phyloP scores from a whole-genome alignment of 2,888 invertebrate genomes.

The Caenorhabditis macrosperma region DNA sequence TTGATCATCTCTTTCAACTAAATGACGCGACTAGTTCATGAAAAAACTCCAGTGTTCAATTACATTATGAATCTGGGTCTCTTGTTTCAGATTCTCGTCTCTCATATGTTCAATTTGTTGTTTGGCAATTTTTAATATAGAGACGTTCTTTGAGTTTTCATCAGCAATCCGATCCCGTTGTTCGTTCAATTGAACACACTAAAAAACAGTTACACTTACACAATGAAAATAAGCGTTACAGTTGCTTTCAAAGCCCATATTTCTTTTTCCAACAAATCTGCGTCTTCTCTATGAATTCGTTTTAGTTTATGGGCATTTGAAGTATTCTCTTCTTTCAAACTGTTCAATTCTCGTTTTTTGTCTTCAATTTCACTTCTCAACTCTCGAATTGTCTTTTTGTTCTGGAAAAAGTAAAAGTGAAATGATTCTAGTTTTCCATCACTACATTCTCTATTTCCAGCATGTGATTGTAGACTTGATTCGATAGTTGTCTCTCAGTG shows the following conservation, averaged over 20 bases:
- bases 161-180: conserved; percentile 57
- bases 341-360: conserved; percentile 19
- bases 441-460: conserved; percentile 31
- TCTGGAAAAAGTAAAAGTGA: conserved; percentile 12
- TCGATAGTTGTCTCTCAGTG: conserved; percentile 36
- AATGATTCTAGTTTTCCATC: neutral
- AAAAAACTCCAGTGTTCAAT: no score
- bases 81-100: conserved; percentile 36
- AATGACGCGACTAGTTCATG: neutral
- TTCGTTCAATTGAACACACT: conserved; percentile 64
- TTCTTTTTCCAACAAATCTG: conserved; percentile 58
- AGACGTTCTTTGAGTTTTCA: conserved; percentile 48
- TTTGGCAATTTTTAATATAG: conserved; percentile 34
- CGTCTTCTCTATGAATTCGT: conserved; percentile 48
- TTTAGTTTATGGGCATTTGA: conserved; percentile 27
- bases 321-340: conserved; percentile 29
- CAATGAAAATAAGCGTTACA: conserved; percentile 18
- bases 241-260: conserved; percentile 67
- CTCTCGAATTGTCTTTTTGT: conserved; percentile 21
- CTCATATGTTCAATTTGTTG: conserved; percentile 53
- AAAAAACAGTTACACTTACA: conserved; percentile 1
- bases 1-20: conserved; percentile 37
- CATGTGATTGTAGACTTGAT: conserved; percentile 15
- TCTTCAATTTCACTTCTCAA: conserved; percentile 16
- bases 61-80: conserved; percentile 48